Base-by-base conservation (phyloP, 2,888 invertebrate species). In the Graphium colonna region DNA sequence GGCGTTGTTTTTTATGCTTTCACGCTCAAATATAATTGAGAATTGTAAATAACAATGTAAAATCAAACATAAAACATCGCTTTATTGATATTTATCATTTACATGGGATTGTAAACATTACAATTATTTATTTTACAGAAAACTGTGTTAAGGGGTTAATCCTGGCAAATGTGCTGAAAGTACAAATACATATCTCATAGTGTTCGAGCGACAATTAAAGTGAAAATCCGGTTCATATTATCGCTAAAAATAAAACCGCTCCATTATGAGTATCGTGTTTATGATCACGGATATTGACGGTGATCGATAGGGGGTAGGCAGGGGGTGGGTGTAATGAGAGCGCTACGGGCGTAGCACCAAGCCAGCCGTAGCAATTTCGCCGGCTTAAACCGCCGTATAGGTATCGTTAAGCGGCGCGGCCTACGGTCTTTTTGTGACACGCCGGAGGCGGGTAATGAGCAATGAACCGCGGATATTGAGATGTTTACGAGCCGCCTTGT, bases 311-410 rank as follows among this genome's bases (percentile, higher is more conserved):
- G 68, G 68, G 65, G 70, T 68, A 73, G 62, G 61, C 66, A 67
- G 67, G 72, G 74, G 68, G 62, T 64, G 65, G 61, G 64, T 68
- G 75, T 86, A 84, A 86, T 83, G 85, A 84, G 82, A 77, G 66
- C 76, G 72, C 67, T 60, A 68, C 69, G 79, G 85, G 87, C 86
- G 85, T 82, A 69, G 71, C 67, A 64, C 54, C 75, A 73, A 81
- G 69, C 78, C 73, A 84, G 69, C 80, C 85, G 79, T 85, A 76
- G 69, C 78, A 78, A 79, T 81, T 82, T 80, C 70, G 75, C 77
- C 71, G 68, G 77, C 77, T 64, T 64, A 63, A 69, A 65, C 63
- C 53, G 53, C 52, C 50, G 49, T 54, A 40, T 51, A 60, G 51
- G 43, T 38, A 47, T 39, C 41, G 39, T 55, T 55, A 55, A 55